A percentile compares a stretch with the other conserved stretches of the same genome.
These are phyloP conservation scores for Yponomeuta plumbellus DNA, from an alignment of 2,888 invertebrate species.

Conservation along the genomic window DNA sequence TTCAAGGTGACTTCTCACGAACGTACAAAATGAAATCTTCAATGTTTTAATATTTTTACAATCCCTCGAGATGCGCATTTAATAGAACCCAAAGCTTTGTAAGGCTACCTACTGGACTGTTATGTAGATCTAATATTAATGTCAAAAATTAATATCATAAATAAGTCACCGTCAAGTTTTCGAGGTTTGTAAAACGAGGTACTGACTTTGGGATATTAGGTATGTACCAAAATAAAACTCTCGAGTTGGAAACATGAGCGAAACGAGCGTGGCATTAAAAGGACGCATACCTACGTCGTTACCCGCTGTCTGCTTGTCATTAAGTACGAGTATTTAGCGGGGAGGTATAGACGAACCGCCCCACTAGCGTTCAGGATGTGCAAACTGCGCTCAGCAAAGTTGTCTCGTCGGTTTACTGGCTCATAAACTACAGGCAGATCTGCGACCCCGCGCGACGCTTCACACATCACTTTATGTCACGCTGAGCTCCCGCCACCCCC, in stretches of 20 bases:
- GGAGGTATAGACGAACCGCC: background rate
- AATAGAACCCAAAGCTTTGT: too few species aligned
- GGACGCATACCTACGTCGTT: background rate
- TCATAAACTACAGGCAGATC: conserved; percentile 6
- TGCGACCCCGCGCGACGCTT: background rate
- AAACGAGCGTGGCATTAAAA: background rate
- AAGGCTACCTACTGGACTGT: too few species aligned
- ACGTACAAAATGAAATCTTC: too few species aligned
- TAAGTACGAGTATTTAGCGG: background rate
- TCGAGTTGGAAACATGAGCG: background rate
- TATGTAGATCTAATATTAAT: too few species aligned
- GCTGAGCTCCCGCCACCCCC: background rate
- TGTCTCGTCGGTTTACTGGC: conserved; percentile 10
- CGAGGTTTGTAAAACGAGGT: too few species aligned
- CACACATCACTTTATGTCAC: background rate
- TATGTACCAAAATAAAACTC: too few species aligned
- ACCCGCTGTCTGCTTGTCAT: background rate
- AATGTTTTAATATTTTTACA: too few species aligned
- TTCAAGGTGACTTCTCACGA: too few species aligned
- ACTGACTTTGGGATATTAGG: too few species aligned
- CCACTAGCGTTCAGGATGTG: conserved; percentile 1
- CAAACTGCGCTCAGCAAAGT: background rate
- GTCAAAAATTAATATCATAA: too few species aligned
- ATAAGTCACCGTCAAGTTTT: too few species aligned
- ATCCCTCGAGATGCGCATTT: too few species aligned